Evolutionary conservation across 2,113 vertebrate genomes (phyloP), one percentile per base, ranked within the genome.

Genomic region (Hucho hucho): DNA sequence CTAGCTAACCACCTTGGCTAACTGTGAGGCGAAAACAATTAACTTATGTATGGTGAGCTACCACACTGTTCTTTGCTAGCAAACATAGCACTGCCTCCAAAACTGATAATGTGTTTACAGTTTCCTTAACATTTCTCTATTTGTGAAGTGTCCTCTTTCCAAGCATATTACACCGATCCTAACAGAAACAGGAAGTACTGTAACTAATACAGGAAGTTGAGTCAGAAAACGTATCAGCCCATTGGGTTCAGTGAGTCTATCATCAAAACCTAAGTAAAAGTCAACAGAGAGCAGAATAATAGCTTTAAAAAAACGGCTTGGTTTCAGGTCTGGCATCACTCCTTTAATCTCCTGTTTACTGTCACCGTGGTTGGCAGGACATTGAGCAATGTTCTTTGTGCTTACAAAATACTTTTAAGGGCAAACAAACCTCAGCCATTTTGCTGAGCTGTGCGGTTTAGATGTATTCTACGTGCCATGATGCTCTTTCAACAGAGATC

Each of bases 341-440:
- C 71, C 68, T 43, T 67, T 82, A 81, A 89, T 84, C 77, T 79
- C 74, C 67, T 81, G 74, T 85, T 86, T 83, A 78, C 78, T 73
- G 77, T 75, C 47, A 70, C 68, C 75, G 72, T 79, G 56, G 75
- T 79, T 85, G 70, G 69, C 75, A 77, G 67, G 80, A 64, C 26
- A 47, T 75, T 76, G 83, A 64, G 82, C 80, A 89, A 83, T 79
- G 65, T 72, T 71, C 67, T 87, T 85, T 87, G 82, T 87, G 88
- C 72, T 88, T 77, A 87, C 66, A 70, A 77, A 77, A 66, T 81
- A 79, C 71, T 85, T 85, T 78, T 75, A 25, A 75, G 69, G 86
- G 68, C 80, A 88, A 88, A 82, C 79, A 82, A 53, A 80, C 63
- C 59, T 64, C 47, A 47, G 61, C 63, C 24, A 64, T 74, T 63